These are phyloP conservation scores for Aeoliscus strigatus DNA, from an alignment of 2,797 vertebrate species.

Conservation along the genomic window DNA sequence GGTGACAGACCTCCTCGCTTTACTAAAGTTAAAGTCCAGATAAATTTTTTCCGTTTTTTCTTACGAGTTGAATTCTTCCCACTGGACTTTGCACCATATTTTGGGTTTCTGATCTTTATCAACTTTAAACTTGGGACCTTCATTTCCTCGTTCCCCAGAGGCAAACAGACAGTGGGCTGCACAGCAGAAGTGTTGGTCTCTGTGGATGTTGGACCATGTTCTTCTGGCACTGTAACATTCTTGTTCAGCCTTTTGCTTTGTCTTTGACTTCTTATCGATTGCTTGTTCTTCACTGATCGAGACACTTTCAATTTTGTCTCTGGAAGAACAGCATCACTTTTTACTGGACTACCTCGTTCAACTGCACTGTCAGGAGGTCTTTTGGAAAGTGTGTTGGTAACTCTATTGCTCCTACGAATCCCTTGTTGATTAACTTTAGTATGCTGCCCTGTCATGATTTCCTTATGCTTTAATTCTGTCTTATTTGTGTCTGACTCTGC, in stretches of 20 bases:
- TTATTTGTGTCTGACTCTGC: conserved; percentile 53
- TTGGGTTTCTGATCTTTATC: conserved; percentile 73
- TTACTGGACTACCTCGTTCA: conserved; percentile 49
- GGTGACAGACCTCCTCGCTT: conserved; percentile 52
- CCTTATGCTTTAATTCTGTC: conserved; percentile 56
- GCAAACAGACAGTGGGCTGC: conserved; percentile 40
- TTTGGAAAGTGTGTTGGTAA: conserved; percentile 44
- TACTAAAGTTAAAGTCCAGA: conserved; percentile 76
- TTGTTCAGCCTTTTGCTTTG: conserved; percentile 74
- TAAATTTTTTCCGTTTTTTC: conserved; percentile 75
- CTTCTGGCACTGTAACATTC: conserved; percentile 47
- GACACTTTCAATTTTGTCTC: conserved; percentile 59
- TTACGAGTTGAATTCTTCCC: conserved; percentile 58
- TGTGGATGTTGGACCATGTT: conserved; percentile 24
- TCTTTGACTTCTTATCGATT: conserved; percentile 49
- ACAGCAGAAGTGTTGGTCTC: conserved; percentile 27
- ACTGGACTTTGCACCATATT: conserved; percentile 55
- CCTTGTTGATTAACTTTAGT: conserved; percentile 53
- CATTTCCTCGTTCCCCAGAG: conserved; percentile 51
- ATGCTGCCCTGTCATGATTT: conserved; percentile 31
- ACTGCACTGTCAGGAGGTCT: conserved; percentile 20
- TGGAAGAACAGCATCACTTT: conserved; percentile 31
- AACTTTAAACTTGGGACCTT: conserved; percentile 73
- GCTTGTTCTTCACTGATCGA: conserved; percentile 43
- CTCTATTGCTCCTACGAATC: conserved; percentile 65